Conservation (phyloP, 2,888 invertebrate genomes). For the Helicoverpa assulta region DNA sequence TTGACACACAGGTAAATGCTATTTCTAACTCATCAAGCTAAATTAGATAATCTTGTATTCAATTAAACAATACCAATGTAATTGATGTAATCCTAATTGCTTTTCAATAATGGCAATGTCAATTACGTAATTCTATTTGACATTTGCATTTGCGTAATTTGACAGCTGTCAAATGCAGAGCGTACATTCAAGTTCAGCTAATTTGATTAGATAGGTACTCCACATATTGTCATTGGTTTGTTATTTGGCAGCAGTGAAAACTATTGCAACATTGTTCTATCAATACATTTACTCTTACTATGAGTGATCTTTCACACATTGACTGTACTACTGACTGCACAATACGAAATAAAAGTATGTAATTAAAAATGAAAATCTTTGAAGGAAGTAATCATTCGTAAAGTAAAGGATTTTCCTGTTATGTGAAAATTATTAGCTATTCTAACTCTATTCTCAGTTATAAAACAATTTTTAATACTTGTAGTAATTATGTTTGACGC, state of each 20-base stretch:
- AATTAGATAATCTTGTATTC: not conserved
- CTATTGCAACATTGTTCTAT: constrained; percentile 23
- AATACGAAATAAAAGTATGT: not conserved
- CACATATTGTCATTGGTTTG: constrained; percentile 36
- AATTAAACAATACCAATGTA: not conserved
- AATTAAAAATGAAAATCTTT: not conserved
- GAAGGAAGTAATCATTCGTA: not conserved
- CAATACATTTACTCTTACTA: constrained; percentile 5
- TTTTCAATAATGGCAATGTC: constrained; percentile 4
- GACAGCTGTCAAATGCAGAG: constrained; percentile 14
- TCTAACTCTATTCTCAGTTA: constrained; percentile 7
- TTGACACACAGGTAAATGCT: not conserved
- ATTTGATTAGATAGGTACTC: constrained; percentile 40
- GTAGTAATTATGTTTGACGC: constrained; percentile 34
- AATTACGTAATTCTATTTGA: constrained; percentile 8
- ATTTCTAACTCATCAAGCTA: not conserved
- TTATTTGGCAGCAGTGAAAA: constrained; percentile 43
- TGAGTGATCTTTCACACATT: too few relatives aligned
- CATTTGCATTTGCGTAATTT: not conserved
- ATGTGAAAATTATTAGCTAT: constrained; percentile 14
- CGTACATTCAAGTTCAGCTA: constrained; percentile 10
- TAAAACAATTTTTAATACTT: constrained; percentile 22
- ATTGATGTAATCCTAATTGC: not conserved
- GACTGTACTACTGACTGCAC: not conserved
- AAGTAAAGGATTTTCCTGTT: not conserved